phyloP scores from a whole-genome alignment of 2,888 invertebrate genomes.

The Eucriotettix oculatus region DNA sequence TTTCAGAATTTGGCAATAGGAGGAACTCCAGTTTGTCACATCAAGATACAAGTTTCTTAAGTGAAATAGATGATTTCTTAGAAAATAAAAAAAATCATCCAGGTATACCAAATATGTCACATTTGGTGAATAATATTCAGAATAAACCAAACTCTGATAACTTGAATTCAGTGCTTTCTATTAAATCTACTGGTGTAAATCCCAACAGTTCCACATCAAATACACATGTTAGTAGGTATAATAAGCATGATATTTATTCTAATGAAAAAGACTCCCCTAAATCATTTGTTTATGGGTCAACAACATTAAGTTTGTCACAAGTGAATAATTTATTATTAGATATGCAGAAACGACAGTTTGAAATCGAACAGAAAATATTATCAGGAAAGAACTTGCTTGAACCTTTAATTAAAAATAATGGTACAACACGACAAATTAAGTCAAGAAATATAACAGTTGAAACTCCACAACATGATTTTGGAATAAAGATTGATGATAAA shows the following conservation, averaged over 20 bases:
- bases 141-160: too few relatives aligned
- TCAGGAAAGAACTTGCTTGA: background rate
- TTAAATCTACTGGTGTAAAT: too few relatives aligned
- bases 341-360: constrained; percentile 26
- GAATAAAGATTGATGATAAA: too few relatives aligned
- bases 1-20: background rate
- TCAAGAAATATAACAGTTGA: too few relatives aligned
- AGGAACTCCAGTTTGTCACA: background rate
- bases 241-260: too few relatives aligned
- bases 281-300: too few relatives aligned
- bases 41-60: constrained; percentile 3
- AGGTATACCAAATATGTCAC: background rate
- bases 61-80: constrained; percentile 10
- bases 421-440: background rate
- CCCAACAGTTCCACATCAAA: too few relatives aligned
- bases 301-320: constrained; percentile 18
- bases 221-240: too few relatives aligned
- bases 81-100: constrained; percentile 3
- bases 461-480: too few relatives aligned
- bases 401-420: background rate
- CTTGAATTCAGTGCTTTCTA: too few relatives aligned
- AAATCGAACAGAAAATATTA: constrained; percentile 19
- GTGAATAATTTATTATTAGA: constrained; percentile 26
- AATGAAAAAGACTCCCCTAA: too few relatives aligned
- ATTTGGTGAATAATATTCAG: background rate